Evolutionary conservation across 2,113 vertebrate species (phyloP), one percentile per base, ranked within the genome.

Genomic region (Cyprichromis sp.): DNA sequence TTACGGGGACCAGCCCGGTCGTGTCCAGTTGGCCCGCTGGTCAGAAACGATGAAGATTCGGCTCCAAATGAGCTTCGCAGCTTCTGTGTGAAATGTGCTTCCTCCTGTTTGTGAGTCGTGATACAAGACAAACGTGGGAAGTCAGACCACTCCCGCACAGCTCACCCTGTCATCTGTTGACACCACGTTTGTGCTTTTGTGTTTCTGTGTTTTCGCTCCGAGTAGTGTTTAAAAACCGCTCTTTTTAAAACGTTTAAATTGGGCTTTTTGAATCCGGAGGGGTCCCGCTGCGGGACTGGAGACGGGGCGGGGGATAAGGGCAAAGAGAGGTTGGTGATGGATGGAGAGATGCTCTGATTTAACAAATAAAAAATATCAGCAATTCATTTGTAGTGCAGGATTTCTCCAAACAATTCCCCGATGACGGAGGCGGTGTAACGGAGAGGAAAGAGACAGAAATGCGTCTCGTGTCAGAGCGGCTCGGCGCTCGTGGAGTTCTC

Each of bases 381-480:
- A n/a, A 83, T 21, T 26, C 34, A 59, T 89, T 89, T 87, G 80
- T 81, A 40, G 54, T 80, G 78, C 82, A 57, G 86, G 83, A 53
- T 82, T 85, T 76, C 85, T 87, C 78, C 87, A 76, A 87, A 47
- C 47, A 42, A 54, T 91, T 80, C 89, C 84, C 89, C 17, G 57
- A 57, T 24, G 89, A 55, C 13, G 4, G 85, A 89, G 78, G 80
- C 81, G 63, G 82, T 71, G 61, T 55, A 86, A 90, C 79, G 38
- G 40, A 82, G 86, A 83, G 71, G 85, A 78, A 71, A 80, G 73
- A 89, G 85, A 76, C 86, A 36, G 17, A 86, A 84, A 34, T 78
- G 21, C n/a, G 42, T 73, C 26, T 82, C 6, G 2, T 84, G 19
- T 88, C 52, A 42, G 45, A 79, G 45, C 78, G 21, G 19, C 31